Conservation (phyloP, 2,888 invertebrate genomes). For the Leptinotarsa juncta region DNA sequence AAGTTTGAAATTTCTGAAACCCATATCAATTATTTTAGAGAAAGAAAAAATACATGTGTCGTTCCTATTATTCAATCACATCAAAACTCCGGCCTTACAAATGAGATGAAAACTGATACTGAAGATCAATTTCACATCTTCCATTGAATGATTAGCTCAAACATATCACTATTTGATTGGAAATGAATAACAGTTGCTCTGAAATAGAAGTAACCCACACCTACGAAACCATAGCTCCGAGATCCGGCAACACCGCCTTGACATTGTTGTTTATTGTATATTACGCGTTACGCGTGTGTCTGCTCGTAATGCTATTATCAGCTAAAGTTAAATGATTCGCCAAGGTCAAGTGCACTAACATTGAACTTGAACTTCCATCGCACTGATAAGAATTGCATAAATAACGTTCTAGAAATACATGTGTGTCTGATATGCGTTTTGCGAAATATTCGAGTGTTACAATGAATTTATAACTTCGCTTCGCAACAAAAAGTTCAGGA, state of each 20-base stretch:
- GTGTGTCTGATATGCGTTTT: slow-evolving; percentile 12
- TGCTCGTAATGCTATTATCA: slow-evolving; percentile 25
- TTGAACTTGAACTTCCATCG: slow-evolving; percentile 43
- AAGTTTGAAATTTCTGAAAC: too few species aligned
- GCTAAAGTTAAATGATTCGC: slow-evolving; percentile 29
- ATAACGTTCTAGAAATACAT: slow-evolving; percentile 21
- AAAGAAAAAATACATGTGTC: too few species aligned
- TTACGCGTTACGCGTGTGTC: slow-evolving; percentile 30
- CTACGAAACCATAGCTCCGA: not conserved
- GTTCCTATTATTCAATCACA: too few species aligned
- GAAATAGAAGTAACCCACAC: not conserved
- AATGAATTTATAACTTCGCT: not conserved
- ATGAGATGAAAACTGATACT: too few species aligned
- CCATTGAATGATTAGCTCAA: too few species aligned
- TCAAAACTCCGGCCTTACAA: too few species aligned
- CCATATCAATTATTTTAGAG: too few species aligned
- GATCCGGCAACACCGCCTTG: slow-evolving; percentile 6
- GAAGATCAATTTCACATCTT: too few species aligned
- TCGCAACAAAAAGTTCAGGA: not conserved
- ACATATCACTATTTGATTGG: not conserved
- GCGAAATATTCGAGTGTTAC: not conserved
- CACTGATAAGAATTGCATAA: slow-evolving; percentile 37
- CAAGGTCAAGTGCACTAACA: slow-evolving; percentile 42
- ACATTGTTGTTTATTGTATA: slow-evolving; percentile 26
- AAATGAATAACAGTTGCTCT: not conserved